phyloP scores from a whole-genome alignment of 2,113 vertebrate genomes.

The Probosciger aterrimus region DNA sequence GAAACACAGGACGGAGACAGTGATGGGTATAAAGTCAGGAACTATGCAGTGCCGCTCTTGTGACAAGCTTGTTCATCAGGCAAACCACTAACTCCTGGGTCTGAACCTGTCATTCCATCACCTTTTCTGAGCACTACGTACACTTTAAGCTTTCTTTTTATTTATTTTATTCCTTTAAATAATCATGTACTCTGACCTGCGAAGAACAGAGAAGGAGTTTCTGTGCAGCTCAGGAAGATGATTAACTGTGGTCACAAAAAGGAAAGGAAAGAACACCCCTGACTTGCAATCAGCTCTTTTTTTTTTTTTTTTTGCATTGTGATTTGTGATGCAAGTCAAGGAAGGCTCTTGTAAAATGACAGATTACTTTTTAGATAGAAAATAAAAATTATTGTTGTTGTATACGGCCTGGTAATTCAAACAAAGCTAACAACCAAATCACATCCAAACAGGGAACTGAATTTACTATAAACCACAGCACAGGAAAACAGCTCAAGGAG shows the following conservation, averaged over 20 bases:
- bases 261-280: background rate
- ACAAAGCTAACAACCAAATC: slow-evolving; percentile 71
- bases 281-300: slow-evolving; percentile 26
- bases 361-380: slow-evolving; percentile 72
- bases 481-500: slow-evolving; percentile 40
- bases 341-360: slow-evolving; percentile 67
- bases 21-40: background rate
- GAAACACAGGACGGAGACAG: background rate
- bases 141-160: background rate
- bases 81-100: background rate
- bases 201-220: slow-evolving; percentile 19
- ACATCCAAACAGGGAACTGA: slow-evolving; percentile 58
- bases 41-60: background rate
- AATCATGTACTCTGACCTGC: background rate
- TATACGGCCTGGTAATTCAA: slow-evolving; percentile 63
- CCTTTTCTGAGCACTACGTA: background rate
- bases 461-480: slow-evolving; percentile 65
- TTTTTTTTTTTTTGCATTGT: slow-evolving; percentile 42
- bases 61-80: slow-evolving; percentile 2
- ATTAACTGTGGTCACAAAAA: slow-evolving; percentile 36
- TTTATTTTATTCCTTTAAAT: slow-evolving; percentile 34
- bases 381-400: slow-evolving; percentile 66
- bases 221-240: slow-evolving; percentile 13
- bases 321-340: slow-evolving; percentile 62
- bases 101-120: background rate